Conservation (phyloP, 1,140 invertebrate genomes). For the Drosophila ogumai region DNA sequence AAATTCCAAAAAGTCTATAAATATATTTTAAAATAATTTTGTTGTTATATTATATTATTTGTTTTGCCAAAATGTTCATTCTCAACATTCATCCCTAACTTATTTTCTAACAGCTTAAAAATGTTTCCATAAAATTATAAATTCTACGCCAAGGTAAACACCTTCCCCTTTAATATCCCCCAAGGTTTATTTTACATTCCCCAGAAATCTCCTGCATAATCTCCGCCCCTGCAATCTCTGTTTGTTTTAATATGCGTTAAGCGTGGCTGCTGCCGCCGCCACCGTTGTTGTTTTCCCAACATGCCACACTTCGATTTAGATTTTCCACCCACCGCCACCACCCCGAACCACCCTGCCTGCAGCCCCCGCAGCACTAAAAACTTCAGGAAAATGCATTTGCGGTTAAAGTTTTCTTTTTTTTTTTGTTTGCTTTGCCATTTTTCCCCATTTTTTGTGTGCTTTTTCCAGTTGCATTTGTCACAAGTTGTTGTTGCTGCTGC, state of each 20-base stretch:
- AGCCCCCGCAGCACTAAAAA: slow-evolving; percentile 44
- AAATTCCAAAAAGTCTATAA: too few relatives aligned
- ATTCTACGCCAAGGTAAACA: neutral
- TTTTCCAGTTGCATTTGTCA: slow-evolving; percentile 59
- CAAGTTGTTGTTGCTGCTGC: slow-evolving; percentile 41
- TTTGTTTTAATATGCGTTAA: slow-evolving; percentile 77
- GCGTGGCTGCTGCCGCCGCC: slow-evolving; percentile 31
- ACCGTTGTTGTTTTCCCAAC: slow-evolving; percentile 58
- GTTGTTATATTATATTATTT: too few relatives aligned
- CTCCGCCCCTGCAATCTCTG: slow-evolving; percentile 13
- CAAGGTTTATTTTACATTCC: neutral
- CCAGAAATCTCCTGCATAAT: neutral
- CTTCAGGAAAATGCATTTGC: slow-evolving; percentile 64
- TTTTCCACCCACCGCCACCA: neutral
- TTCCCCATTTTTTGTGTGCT: slow-evolving; percentile 39
- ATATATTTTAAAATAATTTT: too few relatives aligned
- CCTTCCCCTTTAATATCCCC: neutral
- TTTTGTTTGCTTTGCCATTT: slow-evolving; percentile 45
- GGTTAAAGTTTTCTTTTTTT: slow-evolving; percentile 48
- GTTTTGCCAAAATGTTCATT: neutral
- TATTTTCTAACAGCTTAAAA: neutral
- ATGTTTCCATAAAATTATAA: neutral
- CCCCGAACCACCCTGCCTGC: neutral
- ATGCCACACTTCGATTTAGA: slow-evolving; percentile 55
- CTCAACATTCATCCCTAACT: neutral